Evolutionary conservation across 2,888 invertebrate species (phyloP).

Genomic region (Podotricha telesiphe): DNA sequence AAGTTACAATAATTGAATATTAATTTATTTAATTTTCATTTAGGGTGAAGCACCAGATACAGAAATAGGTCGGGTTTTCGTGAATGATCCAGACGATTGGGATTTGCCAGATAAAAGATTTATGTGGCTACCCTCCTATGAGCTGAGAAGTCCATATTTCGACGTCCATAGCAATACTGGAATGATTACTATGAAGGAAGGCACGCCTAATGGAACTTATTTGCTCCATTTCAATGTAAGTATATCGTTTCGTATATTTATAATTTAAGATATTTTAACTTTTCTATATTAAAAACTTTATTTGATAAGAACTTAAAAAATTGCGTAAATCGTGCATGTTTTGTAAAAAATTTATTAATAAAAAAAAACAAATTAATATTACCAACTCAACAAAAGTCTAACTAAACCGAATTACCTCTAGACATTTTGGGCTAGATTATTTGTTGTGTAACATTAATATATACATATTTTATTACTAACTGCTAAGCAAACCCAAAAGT

Average conservation of each 20-base stretch:
- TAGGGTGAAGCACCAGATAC: constrained; percentile 90
- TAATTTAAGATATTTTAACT: no score
- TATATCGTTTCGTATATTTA: constrained; percentile 39
- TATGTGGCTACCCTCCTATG: constrained; percentile 84
- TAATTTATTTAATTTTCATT: constrained; percentile 13
- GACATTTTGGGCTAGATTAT: no score
- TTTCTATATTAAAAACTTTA: no score
- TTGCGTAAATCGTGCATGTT: no score
- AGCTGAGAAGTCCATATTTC: constrained; percentile 86
- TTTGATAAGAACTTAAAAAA: no score
- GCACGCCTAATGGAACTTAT: constrained; percentile 90
- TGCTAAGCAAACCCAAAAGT: no score
- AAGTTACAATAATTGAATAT: neutral
- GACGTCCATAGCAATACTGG: constrained; percentile 90
- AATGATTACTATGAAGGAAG: constrained; percentile 93
- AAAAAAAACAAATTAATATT: no score
- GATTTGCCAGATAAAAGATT: constrained; percentile 96
- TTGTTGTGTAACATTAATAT: no score
- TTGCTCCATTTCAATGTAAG: constrained; percentile 87
- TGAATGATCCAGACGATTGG: constrained; percentile 98
- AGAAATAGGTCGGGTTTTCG: constrained; percentile 95
- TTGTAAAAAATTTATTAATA: no score
- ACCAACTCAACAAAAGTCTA: no score
- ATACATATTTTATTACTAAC: no score
- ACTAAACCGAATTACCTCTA: no score